Base-by-base conservation (phyloP, 2,888 invertebrate genomes). In the Mycalesis mineus region DNA sequence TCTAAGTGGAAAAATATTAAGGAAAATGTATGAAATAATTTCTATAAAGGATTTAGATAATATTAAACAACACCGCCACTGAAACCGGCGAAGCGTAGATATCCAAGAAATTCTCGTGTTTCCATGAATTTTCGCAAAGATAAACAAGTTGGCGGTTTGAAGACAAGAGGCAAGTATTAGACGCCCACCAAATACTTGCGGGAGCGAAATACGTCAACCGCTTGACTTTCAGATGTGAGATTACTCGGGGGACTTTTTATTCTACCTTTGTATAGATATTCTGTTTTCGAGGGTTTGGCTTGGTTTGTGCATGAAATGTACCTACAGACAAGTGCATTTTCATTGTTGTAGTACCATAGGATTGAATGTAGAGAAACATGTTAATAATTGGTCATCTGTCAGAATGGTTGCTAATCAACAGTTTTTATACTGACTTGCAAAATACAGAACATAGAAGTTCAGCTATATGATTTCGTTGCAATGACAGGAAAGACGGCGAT, bases 81-180 rank as follows among this genome's bases (percentile, higher is more conserved):
- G 15, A 36, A 52, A 22, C 4, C 33, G 33, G 7, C 52, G 5
- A 14, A 36, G 17, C 36, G 28, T 36, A 22, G 22, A 22, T 22
- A 6, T 29, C 39, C 33, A 14, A 29, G 37, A 52, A 48, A 36
- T 40, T 42, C 45, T 45, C 45, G 28, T 28, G 58, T 22, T 39
- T 3, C 22, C 6, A 41, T 13, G 48, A 57, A 57, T 60, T 62
- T 60, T 47, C 60, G 51, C 55, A 39, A 37, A 40, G 37, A 17
- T 45, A 31, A 60, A 54, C 56, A 58, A 55, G 58, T 62, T 56
- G 52, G 55, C 56, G 58, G 57, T 55, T 50, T 41, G 53, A 60
- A 62, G 60, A 57, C 60, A 55, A 56, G 45, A 39, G 56, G 56
- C 47, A 37, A 48, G 58, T 39, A 37, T 42, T 42, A 61, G 55